Base-by-base conservation (phyloP, 2,797 vertebrate species). In the Macroramphosus scolopax region DNA sequence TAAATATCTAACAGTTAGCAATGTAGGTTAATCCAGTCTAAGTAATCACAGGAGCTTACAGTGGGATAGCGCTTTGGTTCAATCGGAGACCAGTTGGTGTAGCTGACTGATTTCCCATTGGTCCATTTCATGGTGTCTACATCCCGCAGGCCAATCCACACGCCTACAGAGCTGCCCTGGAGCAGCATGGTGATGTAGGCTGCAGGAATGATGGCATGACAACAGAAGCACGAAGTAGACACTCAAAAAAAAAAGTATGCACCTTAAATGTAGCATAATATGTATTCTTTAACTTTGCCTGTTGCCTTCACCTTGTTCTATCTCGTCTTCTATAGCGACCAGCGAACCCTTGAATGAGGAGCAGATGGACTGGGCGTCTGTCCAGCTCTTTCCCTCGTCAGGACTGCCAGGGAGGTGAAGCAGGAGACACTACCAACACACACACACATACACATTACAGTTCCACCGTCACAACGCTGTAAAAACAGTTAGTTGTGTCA, bases 161-260 rank as follows among this genome's bases (percentile, higher is more conserved):
- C 88, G 42, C 91, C 91, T 0, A 87, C 87, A 15, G 89, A 87
- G 57, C 75, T 72, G 28, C 93, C 92, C 78, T 93, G 89, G 1
- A 98, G 92, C 85, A 95, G 88, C 93, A 98, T 94, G 60, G 93
- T 95, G 81, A 97, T 89, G 84, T 93, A 97, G 68, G 95, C 95
- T 90, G 75, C 22, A 69, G 67, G 25, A 48, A 67, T 30, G 31
- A 69, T 6, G 28, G 25, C 13, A 55, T 17, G 24, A 55, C 31
- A 57, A 60, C 28, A 65, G 31, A 26, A n/a, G n/a, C n/a, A n/a
- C n/a, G n/a, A n/a, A n/a, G n/a, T n/a, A 48, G 5, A 22, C 2
- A 5, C 3, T 22, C 5, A 43, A 41, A 56, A 32, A 61, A 11
- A 51, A 71, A 4, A 8, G 6, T 7, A 25, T 16, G 12, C 9